Conservation (phyloP, 2,888 invertebrate species). For the Myathropa florea region DNA sequence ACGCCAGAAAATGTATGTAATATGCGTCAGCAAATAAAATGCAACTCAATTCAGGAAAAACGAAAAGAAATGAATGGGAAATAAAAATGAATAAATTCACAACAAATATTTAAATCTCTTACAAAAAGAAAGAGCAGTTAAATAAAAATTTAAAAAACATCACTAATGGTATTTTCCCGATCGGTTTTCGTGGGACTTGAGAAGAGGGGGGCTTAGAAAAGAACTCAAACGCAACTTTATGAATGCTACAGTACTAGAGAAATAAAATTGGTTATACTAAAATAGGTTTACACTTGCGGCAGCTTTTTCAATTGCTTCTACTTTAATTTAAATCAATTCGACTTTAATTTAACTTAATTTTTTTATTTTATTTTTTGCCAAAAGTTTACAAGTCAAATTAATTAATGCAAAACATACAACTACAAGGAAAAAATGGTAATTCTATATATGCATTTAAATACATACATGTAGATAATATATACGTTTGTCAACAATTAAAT, state of each 20-base stretch:
- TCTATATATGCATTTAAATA: conserved; percentile 1
- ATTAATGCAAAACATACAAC: conserved; percentile 54
- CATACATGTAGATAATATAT: background rate
- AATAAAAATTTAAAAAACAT: no score
- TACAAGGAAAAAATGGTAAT: conserved; percentile 6
- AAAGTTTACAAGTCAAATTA: conserved; percentile 24
- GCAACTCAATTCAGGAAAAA: conserved; percentile 4
- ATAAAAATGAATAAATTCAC: background rate
- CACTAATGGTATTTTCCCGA: background rate
- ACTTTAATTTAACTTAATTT: background rate
- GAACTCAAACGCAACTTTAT: background rate
- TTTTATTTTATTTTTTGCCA: background rate
- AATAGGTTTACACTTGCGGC: conserved; percentile 59
- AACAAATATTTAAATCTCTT: background rate
- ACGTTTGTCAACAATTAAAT: background rate
- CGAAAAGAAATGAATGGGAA: background rate
- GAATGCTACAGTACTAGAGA: conserved; percentile 9
- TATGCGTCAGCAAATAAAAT: conserved; percentile 33
- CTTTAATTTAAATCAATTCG: background rate
- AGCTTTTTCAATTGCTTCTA: conserved; percentile 52
- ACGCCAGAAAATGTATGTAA: conserved; percentile 1
- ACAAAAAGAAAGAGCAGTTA: no score
- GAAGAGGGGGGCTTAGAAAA: background rate
- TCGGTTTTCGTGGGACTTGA: background rate
- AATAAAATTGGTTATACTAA: conserved; percentile 64